phyloP scores from a whole-genome alignment of 2,797 vertebrate genomes.

The Falco cherrug region DNA sequence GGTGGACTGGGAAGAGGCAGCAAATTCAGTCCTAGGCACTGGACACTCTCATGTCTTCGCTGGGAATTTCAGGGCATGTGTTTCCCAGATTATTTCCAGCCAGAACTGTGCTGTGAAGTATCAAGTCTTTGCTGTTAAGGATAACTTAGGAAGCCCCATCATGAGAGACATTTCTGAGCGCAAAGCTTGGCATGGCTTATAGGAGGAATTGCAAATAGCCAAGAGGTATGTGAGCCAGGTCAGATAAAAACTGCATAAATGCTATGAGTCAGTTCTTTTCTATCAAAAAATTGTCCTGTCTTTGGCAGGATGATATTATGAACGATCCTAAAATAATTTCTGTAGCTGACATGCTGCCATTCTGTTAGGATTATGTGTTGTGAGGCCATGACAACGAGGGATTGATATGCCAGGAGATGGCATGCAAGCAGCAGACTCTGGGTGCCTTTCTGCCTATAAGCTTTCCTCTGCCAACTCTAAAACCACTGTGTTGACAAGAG shows the following conservation, averaged over 20 bases:
- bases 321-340: background rate
- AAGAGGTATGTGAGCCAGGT: background rate
- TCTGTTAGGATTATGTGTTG: background rate
- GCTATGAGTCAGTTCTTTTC: background rate
- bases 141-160: background rate
- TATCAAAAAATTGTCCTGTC: background rate
- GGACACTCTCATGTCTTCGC: background rate
- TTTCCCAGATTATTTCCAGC: constrained; percentile 32
- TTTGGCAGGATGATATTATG: background rate
- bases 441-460: background rate
- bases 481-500: background rate
- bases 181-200: background rate
- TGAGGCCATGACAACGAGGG: background rate
- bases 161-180: background rate
- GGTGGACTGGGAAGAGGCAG: background rate
- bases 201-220: background rate
- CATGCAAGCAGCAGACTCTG: background rate
- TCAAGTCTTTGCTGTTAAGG: background rate
- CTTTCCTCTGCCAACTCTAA: background rate
- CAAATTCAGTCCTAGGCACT: background rate
- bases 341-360: background rate
- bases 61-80: constrained; percentile 1
- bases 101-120: background rate
- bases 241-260: background rate
- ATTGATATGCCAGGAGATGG: background rate